Base-by-base conservation (phyloP, 2,797 vertebrate species). In the Dermochelys coriacea region DNA sequence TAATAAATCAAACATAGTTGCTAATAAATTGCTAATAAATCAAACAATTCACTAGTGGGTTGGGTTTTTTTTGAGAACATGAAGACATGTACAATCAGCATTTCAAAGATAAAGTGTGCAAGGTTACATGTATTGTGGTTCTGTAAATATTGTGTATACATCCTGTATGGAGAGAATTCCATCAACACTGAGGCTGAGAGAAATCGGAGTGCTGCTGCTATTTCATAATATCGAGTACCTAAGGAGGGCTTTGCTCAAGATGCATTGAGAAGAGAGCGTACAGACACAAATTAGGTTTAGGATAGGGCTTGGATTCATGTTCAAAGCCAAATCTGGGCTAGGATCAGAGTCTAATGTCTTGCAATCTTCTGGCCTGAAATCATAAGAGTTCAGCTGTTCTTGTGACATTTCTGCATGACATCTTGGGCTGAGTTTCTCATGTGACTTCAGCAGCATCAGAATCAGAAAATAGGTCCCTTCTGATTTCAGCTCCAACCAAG, bases 21-120 rank as follows among this genome's bases (percentile, higher is more conserved):
- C 12, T 51, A 3, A 11, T 95, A 91, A 41, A 84, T 88, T 84
- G 80, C 75, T 92, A 97, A 97, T 97, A 97, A 88, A 84, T 25
- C 78, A 77, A 79, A 47, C 29, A 47, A 77, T 77, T 77, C 8
- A 47, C 41, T 14, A 15, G 16, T 82, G 14, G 6, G n/a, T n/a
- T n/a, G 41, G 6, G 61, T 16, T 34, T 34, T 94, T 96, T 93
- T 90, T 93, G 71, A 80, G 23, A 82, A 41, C 19, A 89, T 82
- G 19, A 57, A 18, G 64, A 77, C 37, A 21, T 16, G 45, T 49
- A 49, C 45, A 49, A 77, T 77, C 74, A 77, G 25, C 47, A 77
- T 49, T 47, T 77, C 74, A 49, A 18, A 75, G 23, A 37, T 68
- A 47, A 25, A 75, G 25, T 27, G 41, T 77, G 77, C 27, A 47